These are phyloP conservation scores for Sinocyclocheilus grahami DNA, from an alignment of 2,113 vertebrate genomes.

Conservation along the genomic window DNA sequence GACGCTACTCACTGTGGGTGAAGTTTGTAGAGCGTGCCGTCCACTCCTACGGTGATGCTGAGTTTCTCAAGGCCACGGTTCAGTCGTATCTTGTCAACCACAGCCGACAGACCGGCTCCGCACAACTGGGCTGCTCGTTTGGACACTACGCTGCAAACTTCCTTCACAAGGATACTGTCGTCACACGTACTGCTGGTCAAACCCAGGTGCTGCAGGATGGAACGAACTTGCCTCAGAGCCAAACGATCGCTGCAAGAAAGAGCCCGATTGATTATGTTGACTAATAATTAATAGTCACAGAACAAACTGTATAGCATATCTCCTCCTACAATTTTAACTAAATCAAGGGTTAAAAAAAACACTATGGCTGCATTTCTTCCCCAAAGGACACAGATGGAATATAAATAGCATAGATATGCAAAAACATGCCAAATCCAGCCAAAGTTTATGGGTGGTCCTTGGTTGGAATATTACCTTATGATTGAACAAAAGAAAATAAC, in stretches of 20 bases:
- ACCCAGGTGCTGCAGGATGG: constrained; percentile 92
- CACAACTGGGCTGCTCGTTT: constrained; percentile 90
- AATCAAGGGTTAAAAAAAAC: not conserved
- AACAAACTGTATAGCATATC: not conserved
- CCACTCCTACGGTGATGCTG: constrained; percentile 89
- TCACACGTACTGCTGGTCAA: constrained; percentile 90
- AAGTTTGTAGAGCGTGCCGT: constrained; percentile 94
- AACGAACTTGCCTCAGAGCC: constrained; percentile 93
- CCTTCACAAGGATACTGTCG: constrained; percentile 95
- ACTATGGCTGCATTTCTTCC: not conserved
- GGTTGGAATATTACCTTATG: not conserved
- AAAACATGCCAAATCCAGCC: not conserved
- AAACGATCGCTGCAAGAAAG: constrained; percentile 82
- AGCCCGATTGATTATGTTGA: not conserved
- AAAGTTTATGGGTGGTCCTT: not conserved
- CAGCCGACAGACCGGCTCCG: constrained; percentile 87
- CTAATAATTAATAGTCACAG: not conserved
- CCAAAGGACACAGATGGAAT: not conserved
- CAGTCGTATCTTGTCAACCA: constrained; percentile 91
- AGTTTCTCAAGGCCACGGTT: constrained; percentile 88
- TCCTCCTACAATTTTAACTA: not conserved
- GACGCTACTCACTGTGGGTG: constrained; percentile 89
- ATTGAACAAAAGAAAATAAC: not conserved
- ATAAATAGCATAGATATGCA: not conserved
- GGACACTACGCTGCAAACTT: constrained; percentile 89